These are phyloP conservation scores for Gallinago jamesoni DNA, from an alignment of 2,113 vertebrate genomes.

Conservation along the genomic window DNA sequence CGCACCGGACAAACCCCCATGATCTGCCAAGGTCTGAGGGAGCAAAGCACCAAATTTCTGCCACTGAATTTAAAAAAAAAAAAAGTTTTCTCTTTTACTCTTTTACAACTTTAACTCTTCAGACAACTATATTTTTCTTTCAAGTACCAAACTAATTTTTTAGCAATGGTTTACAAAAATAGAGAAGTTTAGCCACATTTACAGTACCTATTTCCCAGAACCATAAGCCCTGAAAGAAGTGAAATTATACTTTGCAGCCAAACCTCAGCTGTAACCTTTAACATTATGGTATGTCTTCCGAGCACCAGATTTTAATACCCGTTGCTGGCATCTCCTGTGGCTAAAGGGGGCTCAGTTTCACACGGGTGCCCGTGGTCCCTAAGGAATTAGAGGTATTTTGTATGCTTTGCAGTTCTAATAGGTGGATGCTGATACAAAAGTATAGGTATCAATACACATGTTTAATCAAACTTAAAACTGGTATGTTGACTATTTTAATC, in stretches of 20 bases:
- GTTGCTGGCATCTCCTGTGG: background rate
- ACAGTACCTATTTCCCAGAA: background rate
- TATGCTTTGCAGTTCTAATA: background rate
- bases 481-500: background rate
- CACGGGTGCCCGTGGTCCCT: background rate
- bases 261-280: background rate
- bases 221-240: background rate
- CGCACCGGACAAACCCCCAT: fast-evolving
- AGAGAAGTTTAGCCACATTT: background rate
- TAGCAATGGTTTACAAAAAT: background rate
- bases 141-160: background rate
- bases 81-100: background rate
- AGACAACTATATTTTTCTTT: background rate
- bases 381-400: background rate
- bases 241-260: background rate
- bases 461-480: background rate
- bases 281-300: background rate
- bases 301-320: background rate
- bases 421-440: background rate
- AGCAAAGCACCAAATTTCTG: background rate
- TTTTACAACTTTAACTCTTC: background rate
- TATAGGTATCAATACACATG: fast-evolving
- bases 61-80: background rate
- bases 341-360: background rate
- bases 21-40: background rate